Evolutionary conservation across 1,140 invertebrate genomes (phyloP), one percentile per base, ranked within the genome.

Genomic region (Mesaphorura yosii): DNA sequence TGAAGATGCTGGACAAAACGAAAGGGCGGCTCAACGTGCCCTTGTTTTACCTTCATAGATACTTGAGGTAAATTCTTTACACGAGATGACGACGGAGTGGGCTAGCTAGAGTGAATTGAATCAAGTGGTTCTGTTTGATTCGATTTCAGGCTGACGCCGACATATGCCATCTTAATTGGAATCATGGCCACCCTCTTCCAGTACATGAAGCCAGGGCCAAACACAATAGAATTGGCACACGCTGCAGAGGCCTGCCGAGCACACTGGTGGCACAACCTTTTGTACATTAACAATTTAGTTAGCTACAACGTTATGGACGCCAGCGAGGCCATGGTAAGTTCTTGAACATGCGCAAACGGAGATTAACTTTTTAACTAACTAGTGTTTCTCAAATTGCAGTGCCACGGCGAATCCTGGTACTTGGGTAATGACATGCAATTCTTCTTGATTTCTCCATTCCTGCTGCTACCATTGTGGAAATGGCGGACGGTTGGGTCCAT

Each of bases 361-460:
- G n/a, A n/a, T n/a, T n/a, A n/a, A n/a, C n/a, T n/a, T n/a, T n/a
- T n/a, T n/a, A n/a, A n/a, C n/a, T n/a, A 3, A 10, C n/a, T 12
- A 20, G 31, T 34, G n/a, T 26, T 26, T 39, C 10, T 15, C 29
- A 25, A 6, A 26, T 44, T 50, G 25, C 62, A 81, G 81, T 88
- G 86, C 60, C 73, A 86, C 69, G 77, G 77, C 3, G 86, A 83
- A 81, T 79, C 80, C 23, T 89, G 86, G 86, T 88, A 86, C 62
- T 63, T 89, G 44, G 78, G 84, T 10, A 79, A 79, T 50, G 86
- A 89, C 65, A 86, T 84, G 76, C 84, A 87, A 68, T 83, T 82
- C 64, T 87, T 80, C 63, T 64, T 80, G 12, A 66, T 85, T 5
- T 68, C 70, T n/a, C 69, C 75, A 1, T 54, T 78, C 19, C 62